Evolutionary conservation across 2,888 invertebrate genomes (phyloP).

Genomic region (Dastarcus helophoroides): DNA sequence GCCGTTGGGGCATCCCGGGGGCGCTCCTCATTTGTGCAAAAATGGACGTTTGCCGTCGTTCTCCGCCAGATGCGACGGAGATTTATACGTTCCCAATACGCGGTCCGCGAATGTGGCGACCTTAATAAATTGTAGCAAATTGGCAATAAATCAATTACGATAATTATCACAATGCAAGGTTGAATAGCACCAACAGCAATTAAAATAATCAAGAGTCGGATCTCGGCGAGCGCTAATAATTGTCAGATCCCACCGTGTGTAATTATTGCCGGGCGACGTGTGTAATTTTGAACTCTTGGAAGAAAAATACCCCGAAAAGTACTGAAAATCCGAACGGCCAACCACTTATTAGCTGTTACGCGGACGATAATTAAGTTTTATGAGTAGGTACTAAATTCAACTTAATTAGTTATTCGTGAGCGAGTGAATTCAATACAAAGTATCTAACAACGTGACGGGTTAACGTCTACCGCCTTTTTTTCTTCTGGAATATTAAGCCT

Average conservation of each 20-base stretch:
- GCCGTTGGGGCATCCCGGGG: too few species aligned
- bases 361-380: slow-evolving; percentile 18
- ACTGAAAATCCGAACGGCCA: slow-evolving; percentile 13
- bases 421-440: slow-evolving; percentile 1
- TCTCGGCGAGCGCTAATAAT: slow-evolving; percentile 26
- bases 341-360: slow-evolving; percentile 17
- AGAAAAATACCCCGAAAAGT: slow-evolving; percentile 13
- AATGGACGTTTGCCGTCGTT: too few species aligned
- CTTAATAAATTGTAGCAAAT: slow-evolving; percentile 35
- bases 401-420: slow-evolving; percentile 14
- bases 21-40: too few species aligned
- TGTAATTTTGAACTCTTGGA: slow-evolving; percentile 18
- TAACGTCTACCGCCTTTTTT: too few species aligned
- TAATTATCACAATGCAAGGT: slow-evolving; percentile 38
- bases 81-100: slow-evolving; percentile 28
- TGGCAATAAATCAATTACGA: slow-evolving; percentile 39
- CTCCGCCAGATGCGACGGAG: slow-evolving; percentile 26
- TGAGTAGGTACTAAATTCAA: slow-evolving; percentile 10
- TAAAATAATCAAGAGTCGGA: slow-evolving; percentile 37
- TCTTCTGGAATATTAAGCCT: too few species aligned
- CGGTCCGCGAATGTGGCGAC: slow-evolving; percentile 25
- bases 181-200: slow-evolving; percentile 36
- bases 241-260: slow-evolving; percentile 22
- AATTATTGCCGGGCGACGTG: slow-evolving; percentile 12
- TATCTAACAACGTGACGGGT: too few species aligned